These are phyloP conservation scores for Tapera naevia DNA, from an alignment of 2,797 vertebrate genomes.

Conservation along the genomic window DNA sequence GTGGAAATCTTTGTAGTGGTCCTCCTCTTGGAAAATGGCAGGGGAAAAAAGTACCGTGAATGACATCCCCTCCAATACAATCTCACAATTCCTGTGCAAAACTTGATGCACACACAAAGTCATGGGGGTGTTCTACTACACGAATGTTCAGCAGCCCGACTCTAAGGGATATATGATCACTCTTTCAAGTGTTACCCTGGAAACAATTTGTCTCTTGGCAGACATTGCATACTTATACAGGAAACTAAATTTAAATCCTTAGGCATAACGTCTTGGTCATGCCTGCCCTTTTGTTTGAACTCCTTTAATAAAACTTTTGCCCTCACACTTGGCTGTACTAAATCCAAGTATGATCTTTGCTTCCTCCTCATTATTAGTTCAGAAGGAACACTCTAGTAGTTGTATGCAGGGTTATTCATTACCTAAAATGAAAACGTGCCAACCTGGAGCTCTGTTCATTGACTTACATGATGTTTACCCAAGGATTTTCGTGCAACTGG, in stretches of 20 bases:
- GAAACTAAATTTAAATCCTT: slow-evolving; percentile 75
- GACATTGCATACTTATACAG: slow-evolving; percentile 41
- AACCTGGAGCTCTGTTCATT: slow-evolving; percentile 60
- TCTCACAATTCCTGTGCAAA: not conserved
- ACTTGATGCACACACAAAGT: not conserved
- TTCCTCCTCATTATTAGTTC: slow-evolving; percentile 72
- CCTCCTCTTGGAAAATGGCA: not conserved
- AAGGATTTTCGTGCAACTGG: slow-evolving; percentile 68
- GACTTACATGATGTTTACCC: slow-evolving; percentile 67
- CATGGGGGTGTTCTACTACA: not conserved
- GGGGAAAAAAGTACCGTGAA: not conserved
- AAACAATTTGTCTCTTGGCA: slow-evolving; percentile 74
- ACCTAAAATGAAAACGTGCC: slow-evolving; percentile 65
- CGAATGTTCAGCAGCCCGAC: not conserved
- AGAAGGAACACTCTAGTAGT: slow-evolving; percentile 64
- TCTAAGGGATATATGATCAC: slow-evolving; percentile 49
- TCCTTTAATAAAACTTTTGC: slow-evolving; percentile 69
- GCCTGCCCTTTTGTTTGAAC: slow-evolving; percentile 72
- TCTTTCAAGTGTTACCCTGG: slow-evolving; percentile 68
- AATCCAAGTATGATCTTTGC: slow-evolving; percentile 71
- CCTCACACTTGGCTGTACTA: slow-evolving; percentile 70
- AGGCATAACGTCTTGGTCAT: slow-evolving; percentile 71
- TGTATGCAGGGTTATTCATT: slow-evolving; percentile 63
- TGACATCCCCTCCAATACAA: not conserved
- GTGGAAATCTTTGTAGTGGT: not conserved